Percentiles rank a stretch among this genome's conserved stretches.
Conservation (phyloP, 2,888 invertebrate species). For the Cacoxenus indagator region DNA sequence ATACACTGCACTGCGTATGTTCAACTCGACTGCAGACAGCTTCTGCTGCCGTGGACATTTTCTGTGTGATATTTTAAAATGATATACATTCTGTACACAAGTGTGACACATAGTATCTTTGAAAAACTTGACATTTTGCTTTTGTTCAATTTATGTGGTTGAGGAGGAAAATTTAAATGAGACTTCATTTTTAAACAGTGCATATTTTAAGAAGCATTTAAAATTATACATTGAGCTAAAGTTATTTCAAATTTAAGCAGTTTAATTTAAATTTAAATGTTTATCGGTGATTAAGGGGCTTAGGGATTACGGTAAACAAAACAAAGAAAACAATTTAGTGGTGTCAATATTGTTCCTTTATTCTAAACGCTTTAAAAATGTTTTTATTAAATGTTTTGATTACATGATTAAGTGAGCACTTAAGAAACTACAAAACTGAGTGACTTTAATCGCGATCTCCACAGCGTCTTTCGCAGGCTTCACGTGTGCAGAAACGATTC, state of each 20-base stretch:
- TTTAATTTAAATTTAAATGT: neutral
- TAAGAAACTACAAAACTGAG: neutral
- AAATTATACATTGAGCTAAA: neutral
- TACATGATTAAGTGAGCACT: neutral
- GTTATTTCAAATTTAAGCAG: neutral
- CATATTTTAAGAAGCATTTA: neutral
- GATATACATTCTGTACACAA: neutral
- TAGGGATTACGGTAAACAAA: neutral
- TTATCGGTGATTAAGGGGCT: neutral
- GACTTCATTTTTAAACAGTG: neutral
- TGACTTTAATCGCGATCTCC: conserved; percentile 68
- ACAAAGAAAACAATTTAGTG: neutral
- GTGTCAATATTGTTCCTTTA: neutral
- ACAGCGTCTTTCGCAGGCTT: conserved; percentile 83
- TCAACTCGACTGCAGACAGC: neutral
- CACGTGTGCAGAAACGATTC: conserved; percentile 81
- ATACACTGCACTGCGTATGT: neutral
- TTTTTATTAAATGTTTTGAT: neutral
- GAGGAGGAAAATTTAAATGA: neutral
- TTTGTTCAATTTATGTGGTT: neutral
- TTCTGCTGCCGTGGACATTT: neutral
- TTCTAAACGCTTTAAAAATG: neutral
- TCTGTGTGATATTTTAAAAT: neutral
- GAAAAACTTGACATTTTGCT: conserved; percentile 1
- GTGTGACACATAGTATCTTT: neutral